These are phyloP conservation scores for Berghia stephanieae DNA, from an alignment of 1,140 invertebrate genomes.

Conservation along the genomic window DNA sequence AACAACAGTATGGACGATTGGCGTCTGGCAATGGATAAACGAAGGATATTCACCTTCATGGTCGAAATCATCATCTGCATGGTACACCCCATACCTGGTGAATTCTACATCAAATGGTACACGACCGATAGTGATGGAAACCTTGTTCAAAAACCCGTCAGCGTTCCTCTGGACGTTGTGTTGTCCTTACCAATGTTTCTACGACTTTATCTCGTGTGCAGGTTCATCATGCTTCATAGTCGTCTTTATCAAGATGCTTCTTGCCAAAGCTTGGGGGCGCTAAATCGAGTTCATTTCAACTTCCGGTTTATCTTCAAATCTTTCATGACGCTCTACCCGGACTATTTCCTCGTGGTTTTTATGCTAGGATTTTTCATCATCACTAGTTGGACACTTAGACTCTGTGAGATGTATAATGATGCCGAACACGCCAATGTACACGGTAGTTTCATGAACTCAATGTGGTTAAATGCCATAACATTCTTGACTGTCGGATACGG, in stretches of 20 bases:
- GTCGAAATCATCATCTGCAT: constrained; percentile 60
- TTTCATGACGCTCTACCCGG: constrained; percentile 64
- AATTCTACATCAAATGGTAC: constrained; percentile 37
- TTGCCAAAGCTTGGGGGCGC: constrained; percentile 64
- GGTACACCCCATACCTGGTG: constrained; percentile 63
- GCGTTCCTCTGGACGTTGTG: constrained; percentile 56
- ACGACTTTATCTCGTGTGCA: constrained; percentile 58
- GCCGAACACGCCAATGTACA: constrained; percentile 41
- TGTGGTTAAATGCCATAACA: constrained; percentile 66
- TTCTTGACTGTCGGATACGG: constrained; percentile 66
- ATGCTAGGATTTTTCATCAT: constrained; percentile 58
- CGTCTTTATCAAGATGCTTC: constrained; percentile 63
- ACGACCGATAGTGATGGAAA: constrained; percentile 33
- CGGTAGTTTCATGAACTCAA: constrained; percentile 59
- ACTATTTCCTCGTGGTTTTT: constrained; percentile 60
- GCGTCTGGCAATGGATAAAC: constrained; percentile 53
- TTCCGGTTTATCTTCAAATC: constrained; percentile 66
- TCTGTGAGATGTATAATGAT: constrained; percentile 60
- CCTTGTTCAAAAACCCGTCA: constrained; percentile 4
- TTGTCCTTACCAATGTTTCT: constrained; percentile 66
- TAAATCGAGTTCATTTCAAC: constrained; percentile 64
- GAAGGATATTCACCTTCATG: constrained; percentile 46
- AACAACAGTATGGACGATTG: constrained; percentile 64
- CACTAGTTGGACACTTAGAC: constrained; percentile 60
- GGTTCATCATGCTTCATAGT: constrained; percentile 63